phyloP scores from a whole-genome alignment of 2,888 invertebrate genomes.

The Synanthedon myopaeformis region DNA sequence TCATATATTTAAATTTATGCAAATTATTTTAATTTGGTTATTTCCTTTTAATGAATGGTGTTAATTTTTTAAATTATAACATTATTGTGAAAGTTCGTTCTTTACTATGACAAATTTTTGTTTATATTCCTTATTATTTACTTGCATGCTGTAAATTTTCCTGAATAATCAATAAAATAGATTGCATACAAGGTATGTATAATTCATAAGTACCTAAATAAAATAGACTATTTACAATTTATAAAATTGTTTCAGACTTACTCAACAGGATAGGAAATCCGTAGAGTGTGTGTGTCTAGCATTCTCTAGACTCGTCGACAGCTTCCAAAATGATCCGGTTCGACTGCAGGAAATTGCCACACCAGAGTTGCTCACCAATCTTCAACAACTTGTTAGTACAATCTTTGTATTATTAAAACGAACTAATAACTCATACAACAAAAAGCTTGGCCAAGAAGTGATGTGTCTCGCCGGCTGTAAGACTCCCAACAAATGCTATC shows the following conservation, averaged over 20 bases:
- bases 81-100: too few species aligned
- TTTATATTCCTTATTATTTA: not conserved
- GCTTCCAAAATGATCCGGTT: conserved; percentile 92
- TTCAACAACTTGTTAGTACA: conserved; percentile 85
- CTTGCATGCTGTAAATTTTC: not conserved
- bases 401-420: too few species aligned
- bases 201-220: not conserved
- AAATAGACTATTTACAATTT: not conserved
- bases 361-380: conserved; percentile 88
- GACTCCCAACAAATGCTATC: too few species aligned
- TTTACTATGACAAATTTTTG: too few species aligned
- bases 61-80: too few species aligned
- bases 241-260: conserved; percentile 58
- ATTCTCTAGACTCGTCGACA: conserved; percentile 96
- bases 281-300: conserved; percentile 97
- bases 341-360: conserved; percentile 95
- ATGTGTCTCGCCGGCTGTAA: too few species aligned
- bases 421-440: too few species aligned
- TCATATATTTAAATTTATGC: too few species aligned
- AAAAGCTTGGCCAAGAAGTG: too few species aligned
- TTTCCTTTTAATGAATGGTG: too few species aligned
- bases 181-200: not conserved
- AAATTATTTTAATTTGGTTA: too few species aligned
- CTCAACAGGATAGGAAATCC: conserved; percentile 96
- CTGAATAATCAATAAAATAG: not conserved